Conservation (phyloP, 2,888 invertebrate genomes). For the Catocala sponsa region DNA sequence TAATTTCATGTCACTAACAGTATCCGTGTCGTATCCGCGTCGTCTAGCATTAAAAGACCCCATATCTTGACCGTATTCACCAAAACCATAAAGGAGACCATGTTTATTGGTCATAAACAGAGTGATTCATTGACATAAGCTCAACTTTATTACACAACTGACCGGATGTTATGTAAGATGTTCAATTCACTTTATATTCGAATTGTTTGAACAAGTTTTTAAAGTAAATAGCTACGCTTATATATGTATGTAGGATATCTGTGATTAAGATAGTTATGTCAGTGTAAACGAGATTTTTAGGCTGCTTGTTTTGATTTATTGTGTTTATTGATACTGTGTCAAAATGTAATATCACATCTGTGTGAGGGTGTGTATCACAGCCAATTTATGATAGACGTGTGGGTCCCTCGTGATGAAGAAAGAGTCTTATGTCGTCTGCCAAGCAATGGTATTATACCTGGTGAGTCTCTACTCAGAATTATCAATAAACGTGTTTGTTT, state of each 20-base stretch:
- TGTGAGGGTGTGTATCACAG: too few relatives aligned
- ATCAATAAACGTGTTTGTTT: too few relatives aligned
- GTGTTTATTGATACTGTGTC: neutral
- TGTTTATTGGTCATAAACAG: constrained; percentile 47
- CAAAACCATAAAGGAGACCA: constrained; percentile 44
- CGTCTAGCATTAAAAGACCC: constrained; percentile 13
- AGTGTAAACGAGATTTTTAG: neutral
- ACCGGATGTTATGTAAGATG: constrained; percentile 47
- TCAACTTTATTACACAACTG: constrained; percentile 45
- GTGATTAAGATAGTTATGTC: neutral
- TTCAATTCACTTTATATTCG: constrained; percentile 47
- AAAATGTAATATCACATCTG: too few relatives aligned
- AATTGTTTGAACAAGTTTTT: constrained; percentile 25
- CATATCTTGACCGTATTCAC: constrained; percentile 30
- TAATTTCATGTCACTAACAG: neutral
- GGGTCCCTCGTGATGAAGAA: too few relatives aligned
- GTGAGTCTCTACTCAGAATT: too few relatives aligned
- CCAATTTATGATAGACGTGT: too few relatives aligned
- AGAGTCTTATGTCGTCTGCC: too few relatives aligned
- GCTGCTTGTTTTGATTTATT: neutral
- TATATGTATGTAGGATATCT: constrained; percentile 24
- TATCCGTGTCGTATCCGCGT: constrained; percentile 6
- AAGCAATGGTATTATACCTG: too few relatives aligned
- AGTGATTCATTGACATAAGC: constrained; percentile 47
- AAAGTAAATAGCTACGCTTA: constrained; percentile 18